Evolutionary conservation across 2,113 vertebrate species (phyloP).

Genomic region (Etia nguti): DNA sequence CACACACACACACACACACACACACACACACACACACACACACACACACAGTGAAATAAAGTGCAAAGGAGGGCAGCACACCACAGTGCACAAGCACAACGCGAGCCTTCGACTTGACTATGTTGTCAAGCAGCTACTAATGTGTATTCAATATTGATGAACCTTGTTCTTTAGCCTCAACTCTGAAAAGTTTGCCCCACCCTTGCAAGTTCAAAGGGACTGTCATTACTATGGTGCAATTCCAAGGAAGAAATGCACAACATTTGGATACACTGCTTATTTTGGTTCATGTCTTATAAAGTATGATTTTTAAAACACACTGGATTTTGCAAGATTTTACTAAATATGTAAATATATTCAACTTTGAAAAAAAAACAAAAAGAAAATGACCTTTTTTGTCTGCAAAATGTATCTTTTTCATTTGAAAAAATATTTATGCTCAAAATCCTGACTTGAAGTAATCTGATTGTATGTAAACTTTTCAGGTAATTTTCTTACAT

Average conservation of each 20-base stretch:
- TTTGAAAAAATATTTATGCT: background rate
- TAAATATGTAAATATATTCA: background rate
- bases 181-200: background rate
- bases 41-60: background rate
- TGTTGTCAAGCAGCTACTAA: background rate
- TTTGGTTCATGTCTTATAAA: background rate
- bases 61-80: background rate
- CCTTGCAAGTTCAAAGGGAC: background rate
- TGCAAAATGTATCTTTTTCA: fast-evolving
- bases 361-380: too few species aligned
- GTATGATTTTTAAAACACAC: background rate
- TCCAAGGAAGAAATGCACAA: background rate
- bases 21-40: background rate
- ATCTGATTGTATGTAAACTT: background rate
- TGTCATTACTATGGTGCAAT: background rate
- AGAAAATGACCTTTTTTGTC: background rate
- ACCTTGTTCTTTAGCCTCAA: background rate
- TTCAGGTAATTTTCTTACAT: background rate
- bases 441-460: background rate
- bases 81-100: background rate
- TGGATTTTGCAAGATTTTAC: background rate
- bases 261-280: background rate
- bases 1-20: background rate
- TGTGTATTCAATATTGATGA: background rate
- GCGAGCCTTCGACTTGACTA: background rate